Evolutionary conservation across 2,113 vertebrate species (phyloP), one percentile per base, ranked within the genome.

Genomic region (Pteruthius melanotis): DNA sequence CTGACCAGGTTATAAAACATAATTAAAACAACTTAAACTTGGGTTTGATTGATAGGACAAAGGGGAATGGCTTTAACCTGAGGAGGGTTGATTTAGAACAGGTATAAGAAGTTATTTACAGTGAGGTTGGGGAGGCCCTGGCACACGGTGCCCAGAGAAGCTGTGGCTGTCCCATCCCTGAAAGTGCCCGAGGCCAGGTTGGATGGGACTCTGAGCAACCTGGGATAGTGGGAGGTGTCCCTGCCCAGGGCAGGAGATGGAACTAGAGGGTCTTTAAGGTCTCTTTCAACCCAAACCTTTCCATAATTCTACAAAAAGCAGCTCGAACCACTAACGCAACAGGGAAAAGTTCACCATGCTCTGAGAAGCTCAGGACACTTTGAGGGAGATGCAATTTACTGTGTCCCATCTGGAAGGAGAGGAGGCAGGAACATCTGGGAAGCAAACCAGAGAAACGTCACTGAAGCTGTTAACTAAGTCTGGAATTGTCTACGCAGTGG

Each of bases 401-500:
- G 53, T 27, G 15, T 33, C 78, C 52, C 69, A 47, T 39, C 22
- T 22, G 37, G 70, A 82, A 47, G 0, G 28, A 59, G 49, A 77
- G 1, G 45, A 94, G 31, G 65, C 17, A 70, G 61, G 60, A 89
- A 61, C 21, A 33, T 37, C 11, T 54, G 57, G 91, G 75, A 85
- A 91, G 63, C 10, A 94, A 91, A 80, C 18, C 42, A 52, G 83
- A 69, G 61, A 27, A 70, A 40, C 60, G 10, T 18, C 91, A 87
- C 57, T 6, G 2, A 35, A 91, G 50, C 78, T 57, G 64, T 92
- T 95, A 90, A 95, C 95, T 91, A 89, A 45, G 92, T 37, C 84
- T 97, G 85, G 76, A 96, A 93, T 91, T 94, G 90, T 93, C 84
- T 57, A 52, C 19, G 88, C 77, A 63, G 78, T 68, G 76, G 78